phyloP scores from a whole-genome alignment of 2,888 invertebrate genomes.

The Diplazon laetatorius region DNA sequence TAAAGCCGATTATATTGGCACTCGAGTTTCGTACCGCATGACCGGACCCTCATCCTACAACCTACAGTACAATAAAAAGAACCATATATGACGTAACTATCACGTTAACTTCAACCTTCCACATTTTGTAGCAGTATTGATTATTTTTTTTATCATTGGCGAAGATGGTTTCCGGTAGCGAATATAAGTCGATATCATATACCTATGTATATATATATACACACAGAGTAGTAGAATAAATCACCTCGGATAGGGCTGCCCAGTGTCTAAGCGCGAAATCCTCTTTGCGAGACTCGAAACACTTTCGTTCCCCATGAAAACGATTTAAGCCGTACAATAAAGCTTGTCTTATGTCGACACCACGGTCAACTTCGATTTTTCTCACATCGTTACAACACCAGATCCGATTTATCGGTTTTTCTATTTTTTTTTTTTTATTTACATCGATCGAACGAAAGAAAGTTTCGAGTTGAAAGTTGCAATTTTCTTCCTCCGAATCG shows the following conservation, averaged over 20 bases:
- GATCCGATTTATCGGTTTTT: not conserved
- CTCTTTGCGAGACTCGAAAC: not conserved
- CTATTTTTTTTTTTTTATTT: too few relatives aligned
- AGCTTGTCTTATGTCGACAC: too few relatives aligned
- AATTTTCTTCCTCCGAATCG: too few relatives aligned
- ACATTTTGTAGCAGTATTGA: not conserved
- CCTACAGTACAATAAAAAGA: not conserved
- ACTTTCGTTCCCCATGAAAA: not conserved
- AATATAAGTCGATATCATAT: not conserved
- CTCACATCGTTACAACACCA: not conserved
- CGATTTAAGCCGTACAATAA: too few relatives aligned
- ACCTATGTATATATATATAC: too few relatives aligned
- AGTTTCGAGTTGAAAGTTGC: too few relatives aligned
- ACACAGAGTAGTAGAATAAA: not conserved
- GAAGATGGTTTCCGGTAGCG: not conserved
- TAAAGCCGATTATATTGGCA: too few relatives aligned
- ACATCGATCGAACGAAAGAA: too few relatives aligned
- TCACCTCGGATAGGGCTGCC: not conserved
- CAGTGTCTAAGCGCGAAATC: not conserved
- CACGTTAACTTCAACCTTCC: not conserved
- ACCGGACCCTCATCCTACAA: too few relatives aligned
- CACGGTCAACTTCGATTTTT: not conserved
- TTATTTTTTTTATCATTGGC: not conserved
- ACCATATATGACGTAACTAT: not conserved
- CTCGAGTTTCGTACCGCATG: too few relatives aligned